Evolutionary conservation across 2,113 vertebrate species (phyloP).

Genomic region (Triplophysa rosa): DNA sequence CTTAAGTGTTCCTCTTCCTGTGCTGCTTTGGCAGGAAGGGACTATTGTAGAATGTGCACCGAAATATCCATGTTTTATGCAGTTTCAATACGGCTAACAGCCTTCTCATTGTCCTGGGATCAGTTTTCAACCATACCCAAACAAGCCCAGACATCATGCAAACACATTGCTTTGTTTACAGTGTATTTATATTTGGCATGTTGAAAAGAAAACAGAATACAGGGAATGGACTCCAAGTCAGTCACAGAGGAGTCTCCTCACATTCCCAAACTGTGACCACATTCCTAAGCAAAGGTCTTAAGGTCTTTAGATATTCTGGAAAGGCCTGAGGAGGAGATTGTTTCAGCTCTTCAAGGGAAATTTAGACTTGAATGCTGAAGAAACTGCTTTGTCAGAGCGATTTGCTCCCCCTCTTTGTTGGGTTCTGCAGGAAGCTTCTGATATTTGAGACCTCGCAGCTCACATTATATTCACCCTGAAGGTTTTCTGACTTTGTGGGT

Average conservation of each 20-base stretch:
- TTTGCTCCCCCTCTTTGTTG: constrained; percentile 19
- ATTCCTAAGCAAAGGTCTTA: not conserved
- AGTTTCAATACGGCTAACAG: not conserved
- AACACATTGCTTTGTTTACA: not conserved
- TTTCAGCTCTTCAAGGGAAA: constrained; percentile 31
- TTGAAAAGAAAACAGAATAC: constrained; percentile 6
- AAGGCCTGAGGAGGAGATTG: not conserved
- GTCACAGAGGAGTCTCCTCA: not conserved
- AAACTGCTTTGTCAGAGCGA: constrained; percentile 36
- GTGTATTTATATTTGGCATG: constrained; percentile 5
- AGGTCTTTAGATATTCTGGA: constrained; percentile 10
- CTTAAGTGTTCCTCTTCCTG: constrained; percentile 56
- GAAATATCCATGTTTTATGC: not conserved
- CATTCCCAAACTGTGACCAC: not conserved
- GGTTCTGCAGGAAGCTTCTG: constrained; percentile 28
- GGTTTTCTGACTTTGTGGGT: constrained; percentile 19
- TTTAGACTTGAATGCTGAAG: constrained; percentile 13
- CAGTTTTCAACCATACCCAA: constrained; percentile 4
- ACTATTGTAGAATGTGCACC: constrained; percentile 6
- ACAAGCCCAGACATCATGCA: not conserved
- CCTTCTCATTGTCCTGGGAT: not conserved
- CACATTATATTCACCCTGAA: constrained; percentile 21
- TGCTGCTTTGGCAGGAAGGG: constrained; percentile 56
- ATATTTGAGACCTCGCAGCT: constrained; percentile 48
- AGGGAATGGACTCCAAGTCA: not conserved